Base-by-base conservation (phyloP, 2,888 invertebrate genomes). In the Plutella xylostella region DNA sequence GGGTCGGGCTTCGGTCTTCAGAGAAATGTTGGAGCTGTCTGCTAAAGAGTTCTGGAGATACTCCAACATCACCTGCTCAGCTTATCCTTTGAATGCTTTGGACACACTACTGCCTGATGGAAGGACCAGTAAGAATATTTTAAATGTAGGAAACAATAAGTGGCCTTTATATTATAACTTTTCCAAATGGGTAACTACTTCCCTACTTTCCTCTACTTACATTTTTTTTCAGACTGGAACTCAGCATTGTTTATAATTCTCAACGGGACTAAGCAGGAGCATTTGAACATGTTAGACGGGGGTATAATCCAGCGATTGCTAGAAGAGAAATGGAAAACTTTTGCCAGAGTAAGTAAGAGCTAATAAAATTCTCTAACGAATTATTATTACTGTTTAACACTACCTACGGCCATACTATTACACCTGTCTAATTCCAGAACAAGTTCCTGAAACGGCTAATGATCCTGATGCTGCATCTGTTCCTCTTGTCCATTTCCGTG, bases 251-350 rank as follows among this genome's bases (percentile, higher is more conserved):
- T 98, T 76, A 97, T 98, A 53, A 98, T 99, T 60, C 86, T 98
- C 50, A 97, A 98, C 67, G 98, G 98, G 45, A 96, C 95, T 9
- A 98, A 97, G 65, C 94, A 97, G 62, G 98, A 96, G 61, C 99
- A 99, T 87, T 87, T 99, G 66, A 97, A 98, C 69, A 99, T 99
- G 98, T 85, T 99, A 60, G 97, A 97, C 65, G 97, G 98, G 40
- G 98, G 98, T 22, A 98, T 99, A 46, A 98, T 99, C 63, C 97
- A 98, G 68, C 89, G 97, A 60, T 82, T 99, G 41, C 86, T 99
- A 15, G 98, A 98, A 72, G 98, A 99, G 75, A 99, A 99, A 73
- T 99, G 99, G 99, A 98, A 98, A 76, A 97, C 97, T 0, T 99
- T 97, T 84, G 99, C 97, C 20, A 89, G 93, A 80, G 95, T 95